A percentile compares a stretch with the other conserved stretches of the same genome.
Conservation (phyloP, 2,113 vertebrate species). For the Tachycineta bicolor region DNA sequence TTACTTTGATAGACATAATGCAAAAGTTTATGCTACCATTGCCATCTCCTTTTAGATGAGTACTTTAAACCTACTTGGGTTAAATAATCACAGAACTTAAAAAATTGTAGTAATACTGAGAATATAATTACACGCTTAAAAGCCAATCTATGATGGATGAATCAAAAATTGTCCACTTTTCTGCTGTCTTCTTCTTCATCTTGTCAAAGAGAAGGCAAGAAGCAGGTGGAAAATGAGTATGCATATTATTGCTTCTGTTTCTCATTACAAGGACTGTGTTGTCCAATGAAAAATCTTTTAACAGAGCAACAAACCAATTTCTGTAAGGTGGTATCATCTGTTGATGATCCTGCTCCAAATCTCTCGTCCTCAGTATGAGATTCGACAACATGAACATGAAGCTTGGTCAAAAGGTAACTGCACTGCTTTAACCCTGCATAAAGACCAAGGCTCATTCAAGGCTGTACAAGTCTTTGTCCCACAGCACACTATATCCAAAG, state of each 20-base stretch:
- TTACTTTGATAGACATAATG: background rate
- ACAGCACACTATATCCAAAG: background rate
- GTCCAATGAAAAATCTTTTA: background rate
- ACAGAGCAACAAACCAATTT: background rate
- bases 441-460: background rate
- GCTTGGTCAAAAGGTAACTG: background rate
- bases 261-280: background rate
- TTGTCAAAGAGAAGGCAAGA: background rate
- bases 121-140: background rate
- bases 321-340: background rate
- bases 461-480: background rate
- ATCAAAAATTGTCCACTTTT: background rate
- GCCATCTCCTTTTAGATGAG: background rate
- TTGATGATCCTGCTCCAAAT: background rate
- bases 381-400: accelerated
- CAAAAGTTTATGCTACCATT: background rate
- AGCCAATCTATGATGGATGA: background rate
- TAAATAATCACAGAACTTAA: background rate
- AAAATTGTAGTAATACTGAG: background rate
- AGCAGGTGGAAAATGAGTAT: background rate
- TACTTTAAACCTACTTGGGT: background rate
- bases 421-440: background rate
- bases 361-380: background rate
- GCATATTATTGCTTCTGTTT: background rate
- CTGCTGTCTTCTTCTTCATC: background rate